Percentiles rank a stretch among this genome's conserved stretches.
Evolutionary conservation across 2,797 vertebrate species (phyloP).

Genomic region (Helarctos malayanus): DNA sequence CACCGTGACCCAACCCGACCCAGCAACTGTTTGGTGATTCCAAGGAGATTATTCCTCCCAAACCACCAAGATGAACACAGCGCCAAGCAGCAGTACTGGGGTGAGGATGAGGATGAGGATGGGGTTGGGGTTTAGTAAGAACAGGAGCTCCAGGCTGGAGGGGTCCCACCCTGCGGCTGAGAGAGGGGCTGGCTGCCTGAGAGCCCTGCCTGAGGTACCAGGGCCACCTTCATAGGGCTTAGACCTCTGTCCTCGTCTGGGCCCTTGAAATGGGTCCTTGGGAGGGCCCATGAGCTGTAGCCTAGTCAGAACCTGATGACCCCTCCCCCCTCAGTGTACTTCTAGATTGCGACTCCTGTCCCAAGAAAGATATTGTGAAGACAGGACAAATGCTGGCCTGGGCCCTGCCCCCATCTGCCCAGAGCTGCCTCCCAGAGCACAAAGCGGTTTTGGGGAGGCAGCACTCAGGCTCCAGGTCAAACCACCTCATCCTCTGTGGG

Average conservation of each 20-base stretch:
- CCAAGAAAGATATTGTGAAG: neutral
- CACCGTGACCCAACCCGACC: neutral
- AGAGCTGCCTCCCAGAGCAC: neutral
- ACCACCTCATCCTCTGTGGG: neutral
- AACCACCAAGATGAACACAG: neutral
- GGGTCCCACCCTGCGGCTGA: constrained; percentile 41
- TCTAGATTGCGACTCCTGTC: neutral
- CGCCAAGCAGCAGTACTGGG: neutral
- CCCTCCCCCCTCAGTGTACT: neutral
- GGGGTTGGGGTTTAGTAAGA: constrained; percentile 55
- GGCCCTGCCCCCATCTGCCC: neutral
- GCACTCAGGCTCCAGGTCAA: neutral
- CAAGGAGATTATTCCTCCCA: neutral
- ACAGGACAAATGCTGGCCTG: neutral
- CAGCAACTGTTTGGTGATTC: neutral
- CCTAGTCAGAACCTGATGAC: neutral
- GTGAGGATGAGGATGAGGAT: constrained; percentile 22
- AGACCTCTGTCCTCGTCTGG: neutral
- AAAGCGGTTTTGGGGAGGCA: neutral
- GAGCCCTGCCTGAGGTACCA: neutral
- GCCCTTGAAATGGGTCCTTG: neutral
- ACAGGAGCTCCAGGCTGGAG: constrained; percentile 17
- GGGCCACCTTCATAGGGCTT: neutral
- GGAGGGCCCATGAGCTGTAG: neutral
- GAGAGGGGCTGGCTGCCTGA: neutral